phyloP scores from a whole-genome alignment of 2,113 vertebrate species.

The Dasyornis broadbenti region DNA sequence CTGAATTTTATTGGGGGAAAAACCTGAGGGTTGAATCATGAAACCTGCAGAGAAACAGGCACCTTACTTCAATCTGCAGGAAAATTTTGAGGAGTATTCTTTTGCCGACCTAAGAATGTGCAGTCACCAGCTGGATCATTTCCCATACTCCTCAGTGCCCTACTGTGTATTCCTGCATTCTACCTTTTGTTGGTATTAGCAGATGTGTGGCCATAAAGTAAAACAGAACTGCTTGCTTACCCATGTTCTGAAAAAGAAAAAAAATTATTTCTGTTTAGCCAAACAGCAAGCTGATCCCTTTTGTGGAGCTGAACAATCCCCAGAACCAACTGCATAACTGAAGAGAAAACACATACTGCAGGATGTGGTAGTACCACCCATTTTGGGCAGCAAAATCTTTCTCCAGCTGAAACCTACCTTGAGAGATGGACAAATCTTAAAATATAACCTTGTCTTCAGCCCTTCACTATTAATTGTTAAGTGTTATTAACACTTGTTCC shows the following conservation, averaged over 20 bases:
- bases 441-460: background rate
- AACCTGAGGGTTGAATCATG: background rate
- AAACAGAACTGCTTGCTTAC: background rate
- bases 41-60: background rate
- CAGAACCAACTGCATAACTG: background rate
- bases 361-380: background rate
- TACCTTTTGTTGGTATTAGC: background rate
- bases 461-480: background rate
- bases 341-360: background rate
- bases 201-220: background rate
- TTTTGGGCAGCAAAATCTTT: background rate
- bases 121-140: background rate
- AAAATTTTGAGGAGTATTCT: background rate
- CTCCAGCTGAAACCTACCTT: background rate
- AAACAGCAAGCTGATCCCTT: background rate
- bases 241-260: background rate
- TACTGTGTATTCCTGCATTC: accelerated
- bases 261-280: background rate
- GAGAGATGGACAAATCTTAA: background rate
- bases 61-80: background rate
- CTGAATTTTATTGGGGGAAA: background rate
- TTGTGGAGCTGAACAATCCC: background rate
- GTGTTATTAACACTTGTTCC: background rate
- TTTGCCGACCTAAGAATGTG: background rate
- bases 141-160: background rate